Base-by-base conservation (phyloP, 2,888 invertebrate species). In the Drosophila kokeensis region DNA sequence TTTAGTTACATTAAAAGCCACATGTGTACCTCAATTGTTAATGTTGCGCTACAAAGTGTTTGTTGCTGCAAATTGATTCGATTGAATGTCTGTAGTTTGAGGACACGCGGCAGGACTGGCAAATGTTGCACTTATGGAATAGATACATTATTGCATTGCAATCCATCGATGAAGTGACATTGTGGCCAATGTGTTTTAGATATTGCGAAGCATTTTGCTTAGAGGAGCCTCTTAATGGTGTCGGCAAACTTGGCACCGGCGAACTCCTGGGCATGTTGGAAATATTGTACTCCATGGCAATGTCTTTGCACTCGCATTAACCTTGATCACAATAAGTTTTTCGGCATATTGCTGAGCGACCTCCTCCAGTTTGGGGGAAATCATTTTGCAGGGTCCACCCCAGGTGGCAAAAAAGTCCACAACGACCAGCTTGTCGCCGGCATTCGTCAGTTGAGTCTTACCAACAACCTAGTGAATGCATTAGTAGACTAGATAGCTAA, bases 371-470 rank as follows among this genome's bases (percentile, higher is more conserved):
- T 96, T 96, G 52, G 98, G 98, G 5, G 96, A 95, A 92, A 98
- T 98, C 94, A 96, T 95, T 93, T 97, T 97, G 95, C 98, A 98
- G 29, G 98, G 98, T 0, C 97, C 98, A 92, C 98, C 98, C 98
- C 98, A 98, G 69, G 96, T 96, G 63, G 98, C 98, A 94, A 95
- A 97, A 93, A 98, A 98, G 94, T 98, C 98, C 76, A 98, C 96
- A 58, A 98, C 95, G 59, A 98, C 96, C 91, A 98, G 94, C 92
- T 96, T 96, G 45, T 95, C 94, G 27, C 96, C 97, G 24, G 97
- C 97, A 81, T 95, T 96, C 2, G 93, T 89, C 83, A 98, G 94
- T 94, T 96, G 95, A 71, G 92, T 92, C 90, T 95, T 94, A 30
- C 8, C 8, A 8, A 32, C 32, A 32, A 1, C 32, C 10, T 0